Base-by-base conservation (phyloP, 64 coral and sea anemone species). In the Orbicella faveolata region DNA sequence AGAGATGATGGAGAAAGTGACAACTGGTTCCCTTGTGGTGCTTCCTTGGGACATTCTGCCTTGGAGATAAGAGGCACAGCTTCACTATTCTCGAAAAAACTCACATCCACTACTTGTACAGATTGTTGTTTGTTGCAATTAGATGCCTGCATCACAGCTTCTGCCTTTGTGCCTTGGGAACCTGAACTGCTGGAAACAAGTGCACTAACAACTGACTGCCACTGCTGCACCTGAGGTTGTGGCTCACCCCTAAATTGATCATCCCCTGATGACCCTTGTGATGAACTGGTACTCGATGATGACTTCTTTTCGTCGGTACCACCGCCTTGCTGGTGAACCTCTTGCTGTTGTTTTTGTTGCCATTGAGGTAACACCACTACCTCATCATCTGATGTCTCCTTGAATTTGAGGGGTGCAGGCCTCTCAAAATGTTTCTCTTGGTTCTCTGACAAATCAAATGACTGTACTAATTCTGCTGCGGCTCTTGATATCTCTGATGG, bases 1-100 rank as follows among this genome's bases (percentile, higher is more conserved):
- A 92, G 34, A 48, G 92, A 97, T 57, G 95, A 94, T 63, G 95
- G 95, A 44, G 92, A 97, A 6, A 97, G 48, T 48, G 95, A 90
- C 37, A 57, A 57, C 23, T 89, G 23, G 23, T 79, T n/a, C 41
- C 23, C 36, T 51, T 84, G 78, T 33, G 18, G 11, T 36, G 26
- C 25, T 39, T 76, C 18, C 74, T 76, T 77, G 4, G 73, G 23
- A 9, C 15, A 63, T 25, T 76, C 18, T 37, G 7, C 52, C 37
- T 75, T 66, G 7, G 73, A 66, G 15, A 88, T n/a, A 36, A 66
- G 61, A 17, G 74, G 52, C 52, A 10, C 48, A 59, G 16, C 30
- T 76, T 34, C 26, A 20, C 1, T 15, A 63, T 57, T 39, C 36
- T 88, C 21, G 1, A 75, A 20, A 20, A 78, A 76, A 52, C 75